These are phyloP conservation scores for Augiades crinisus DNA, from an alignment of 2,888 invertebrate species.

Conservation along the genomic window DNA sequence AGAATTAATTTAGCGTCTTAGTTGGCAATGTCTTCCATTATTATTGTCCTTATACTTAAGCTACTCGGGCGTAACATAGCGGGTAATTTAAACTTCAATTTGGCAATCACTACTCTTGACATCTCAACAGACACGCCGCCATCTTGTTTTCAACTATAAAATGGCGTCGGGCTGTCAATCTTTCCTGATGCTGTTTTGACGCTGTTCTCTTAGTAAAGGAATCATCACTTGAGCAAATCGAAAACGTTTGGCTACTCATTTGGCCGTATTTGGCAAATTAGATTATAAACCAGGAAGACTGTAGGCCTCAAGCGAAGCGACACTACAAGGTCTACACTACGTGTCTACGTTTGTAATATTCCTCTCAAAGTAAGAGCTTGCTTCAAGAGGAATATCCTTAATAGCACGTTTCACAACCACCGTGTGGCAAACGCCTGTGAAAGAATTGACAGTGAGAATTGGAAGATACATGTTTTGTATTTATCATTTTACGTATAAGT, in stretches of 20 bases:
- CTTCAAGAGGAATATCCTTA: conserved; percentile 53
- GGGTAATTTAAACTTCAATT: conserved; percentile 33
- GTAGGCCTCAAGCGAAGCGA: conserved; percentile 73
- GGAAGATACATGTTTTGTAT: conserved; percentile 61
- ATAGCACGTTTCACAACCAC: conserved; percentile 79
- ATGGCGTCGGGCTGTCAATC: conserved; percentile 5
- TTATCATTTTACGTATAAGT: conserved; percentile 55
- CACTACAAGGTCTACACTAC: conserved; percentile 72
- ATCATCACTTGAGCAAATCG: conserved; percentile 55
- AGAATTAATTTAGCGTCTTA: conserved; percentile 49
- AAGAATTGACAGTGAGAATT: conserved; percentile 71
- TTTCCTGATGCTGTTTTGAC: conserved; percentile 4
- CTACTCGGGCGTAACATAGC: conserved; percentile 49
- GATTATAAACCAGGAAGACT: conserved; percentile 60
- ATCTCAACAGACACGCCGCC: conserved; percentile 26
- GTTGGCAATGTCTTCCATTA: conserved; percentile 65
- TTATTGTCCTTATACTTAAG: conserved; percentile 76
- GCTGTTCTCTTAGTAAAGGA: conserved; percentile 22
- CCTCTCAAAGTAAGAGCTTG: conserved; percentile 47
- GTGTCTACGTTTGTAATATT: conserved; percentile 63
- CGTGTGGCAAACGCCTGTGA: conserved; percentile 71
- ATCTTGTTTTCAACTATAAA: conserved; percentile 30
- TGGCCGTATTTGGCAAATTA: conserved; percentile 71
- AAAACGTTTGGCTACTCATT: conserved; percentile 55
- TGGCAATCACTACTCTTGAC: conserved; percentile 37